Conservation (phyloP, 2,888 invertebrate species). For the Isotomurus palustris region DNA sequence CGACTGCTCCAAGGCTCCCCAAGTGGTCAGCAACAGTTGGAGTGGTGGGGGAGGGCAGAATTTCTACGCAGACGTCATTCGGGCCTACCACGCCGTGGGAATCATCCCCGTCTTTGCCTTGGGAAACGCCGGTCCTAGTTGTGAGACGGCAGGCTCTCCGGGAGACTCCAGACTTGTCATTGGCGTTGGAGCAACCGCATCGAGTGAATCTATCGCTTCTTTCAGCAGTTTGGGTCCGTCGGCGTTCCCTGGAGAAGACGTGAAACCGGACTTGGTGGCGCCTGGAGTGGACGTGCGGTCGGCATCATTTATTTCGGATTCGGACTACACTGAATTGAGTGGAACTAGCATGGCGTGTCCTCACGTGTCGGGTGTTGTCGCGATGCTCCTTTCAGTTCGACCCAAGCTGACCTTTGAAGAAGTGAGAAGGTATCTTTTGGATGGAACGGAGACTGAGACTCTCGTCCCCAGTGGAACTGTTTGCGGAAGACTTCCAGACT, state of each 20-base stretch:
- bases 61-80: not conserved
- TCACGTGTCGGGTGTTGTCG: not conserved
- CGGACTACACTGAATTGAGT: not conserved
- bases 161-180: not conserved
- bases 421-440: not conserved
- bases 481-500: too few relatives aligned
- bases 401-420: not conserved
- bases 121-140: not conserved
- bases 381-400: not conserved
- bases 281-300: not conserved
- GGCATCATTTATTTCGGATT: not conserved
- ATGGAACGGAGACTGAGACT: not conserved
- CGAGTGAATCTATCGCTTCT: not conserved
- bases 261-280: not conserved
- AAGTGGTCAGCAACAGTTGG: not conserved
- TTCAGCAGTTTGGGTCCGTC: not conserved
- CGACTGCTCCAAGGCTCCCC: not conserved
- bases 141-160: not conserved
- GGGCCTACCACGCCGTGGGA: not conserved
- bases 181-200: not conserved
- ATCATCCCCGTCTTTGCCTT: not conserved
- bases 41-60: not conserved
- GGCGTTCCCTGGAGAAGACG: too few relatives aligned
- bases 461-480: too few relatives aligned
- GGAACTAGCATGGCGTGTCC: conserved; percentile 1